Evolutionary conservation across 2,888 invertebrate genomes (phyloP).

Genomic region (Neuroscelio doddi): DNA sequence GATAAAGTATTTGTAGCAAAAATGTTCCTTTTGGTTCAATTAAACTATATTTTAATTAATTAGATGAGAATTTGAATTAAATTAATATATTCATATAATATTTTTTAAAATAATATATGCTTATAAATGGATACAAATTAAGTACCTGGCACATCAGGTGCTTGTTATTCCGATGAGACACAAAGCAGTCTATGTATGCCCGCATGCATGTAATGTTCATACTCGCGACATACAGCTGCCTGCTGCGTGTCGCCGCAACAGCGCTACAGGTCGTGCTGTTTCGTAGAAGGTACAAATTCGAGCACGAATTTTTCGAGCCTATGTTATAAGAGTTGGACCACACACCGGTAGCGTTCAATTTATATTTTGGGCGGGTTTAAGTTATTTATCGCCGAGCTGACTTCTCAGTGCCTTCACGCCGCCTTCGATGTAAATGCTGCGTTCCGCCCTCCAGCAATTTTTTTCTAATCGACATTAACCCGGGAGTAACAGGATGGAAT

Average conservation of each 20-base stretch:
- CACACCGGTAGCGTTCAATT: constrained; percentile 24
- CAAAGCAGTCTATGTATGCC: neutral
- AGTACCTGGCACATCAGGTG: constrained; percentile 12
- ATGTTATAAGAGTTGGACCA: neutral
- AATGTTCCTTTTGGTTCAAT: neutral
- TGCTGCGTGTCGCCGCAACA: neutral
- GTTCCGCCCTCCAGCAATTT: constrained; percentile 40
- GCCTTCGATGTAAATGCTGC: constrained; percentile 58
- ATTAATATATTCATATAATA: neutral
- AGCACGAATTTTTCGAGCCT: neutral
- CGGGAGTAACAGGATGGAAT: too few species aligned
- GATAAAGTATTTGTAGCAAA: too few species aligned
- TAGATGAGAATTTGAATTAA: neutral
- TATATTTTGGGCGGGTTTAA: constrained; percentile 23
- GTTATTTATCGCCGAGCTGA: constrained; percentile 17
- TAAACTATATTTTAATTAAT: neutral
- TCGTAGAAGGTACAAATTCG: neutral
- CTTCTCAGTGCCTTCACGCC: constrained; percentile 35
- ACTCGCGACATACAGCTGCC: constrained; percentile 7
- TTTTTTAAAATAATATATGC: too few species aligned
- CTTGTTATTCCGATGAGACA: constrained; percentile 9
- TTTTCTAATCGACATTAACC: constrained; percentile 1
- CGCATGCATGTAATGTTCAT: constrained; percentile 1
- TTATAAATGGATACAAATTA: constrained; percentile 8
- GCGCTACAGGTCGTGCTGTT: neutral